Evolutionary conservation across 2,797 vertebrate species (phyloP), one percentile per base, ranked within the genome.

Genomic region (Vultur gryphus): DNA sequence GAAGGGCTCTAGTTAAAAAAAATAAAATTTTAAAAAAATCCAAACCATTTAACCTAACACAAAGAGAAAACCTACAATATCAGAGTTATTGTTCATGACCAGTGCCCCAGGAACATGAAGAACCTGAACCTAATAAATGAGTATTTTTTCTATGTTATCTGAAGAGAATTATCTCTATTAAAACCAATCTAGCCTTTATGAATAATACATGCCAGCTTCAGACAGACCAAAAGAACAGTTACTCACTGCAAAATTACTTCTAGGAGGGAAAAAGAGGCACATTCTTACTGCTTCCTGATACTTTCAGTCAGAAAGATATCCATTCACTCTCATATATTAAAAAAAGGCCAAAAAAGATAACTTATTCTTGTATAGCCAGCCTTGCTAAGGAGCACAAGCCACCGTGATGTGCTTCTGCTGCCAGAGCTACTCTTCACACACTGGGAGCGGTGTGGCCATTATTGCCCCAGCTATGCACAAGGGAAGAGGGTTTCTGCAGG

Each of bases 161-260:
- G 75, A 89, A 80, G 37, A 79, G 18, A 91, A 93, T 91, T 93
- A 58, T 79, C 46, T 94, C 90, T 89, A 93, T 84, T 84, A 87
- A 94, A 95, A 55, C 48, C 31, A 67, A 73, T 43, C 62, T 71
- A 49, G 29, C 11, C 35, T 51, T 71, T 86, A 91, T 73, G 64
- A 96, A 93, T 91, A 95, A 96, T 39, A 72, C 54, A 94, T 13
- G 2, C 8, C 35, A 64, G 66, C 58, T 73, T 92, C 73, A 94
- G 72, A 88, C 5, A 72, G 69, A 67, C 33, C 76, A 73, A 66
- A 84, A 85, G 39, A 90, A 88, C 41, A 84, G 37, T 25, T 69
- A 57, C 16, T 78, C n/a, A 64, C 33, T 75, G 61, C 31, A 84
- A 93, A 95, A 83, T 66, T 49, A 80, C 51, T 37, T 67, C 57